These are phyloP conservation scores for Gopherus evgoodei DNA, from an alignment of 2,113 vertebrate genomes.

Conservation along the genomic window DNA sequence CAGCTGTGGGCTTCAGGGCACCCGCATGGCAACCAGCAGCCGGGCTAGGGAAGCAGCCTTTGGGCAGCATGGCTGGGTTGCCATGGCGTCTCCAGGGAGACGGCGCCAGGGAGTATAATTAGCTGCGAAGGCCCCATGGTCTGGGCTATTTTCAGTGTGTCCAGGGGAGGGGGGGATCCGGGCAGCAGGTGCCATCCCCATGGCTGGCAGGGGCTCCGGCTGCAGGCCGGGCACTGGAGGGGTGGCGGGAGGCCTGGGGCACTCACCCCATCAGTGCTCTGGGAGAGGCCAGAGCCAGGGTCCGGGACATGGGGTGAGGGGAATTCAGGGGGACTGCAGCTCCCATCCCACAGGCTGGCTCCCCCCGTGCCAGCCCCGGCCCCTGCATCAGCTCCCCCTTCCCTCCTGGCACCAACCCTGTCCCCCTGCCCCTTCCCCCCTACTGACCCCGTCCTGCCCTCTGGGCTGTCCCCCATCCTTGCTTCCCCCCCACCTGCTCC, in stretches of 20 bases:
- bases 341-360: too few species aligned
- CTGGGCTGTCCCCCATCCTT: too few species aligned
- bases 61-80: conserved; percentile 83
- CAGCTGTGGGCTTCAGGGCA: not conserved
- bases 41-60: conserved; percentile 31
- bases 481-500: not conserved
- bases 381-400: too few species aligned
- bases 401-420: too few species aligned
- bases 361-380: too few species aligned
- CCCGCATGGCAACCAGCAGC: fast-evolving
- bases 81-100: conserved; percentile 95
- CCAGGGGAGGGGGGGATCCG: conserved; percentile 9
- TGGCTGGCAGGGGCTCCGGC: not conserved
- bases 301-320: too few species aligned
- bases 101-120: conserved; percentile 84
- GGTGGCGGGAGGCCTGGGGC: not conserved
- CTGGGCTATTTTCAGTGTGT: conserved; percentile 45
- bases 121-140: conserved; percentile 79
- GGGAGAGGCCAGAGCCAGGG: too few species aligned
- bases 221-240: not conserved
- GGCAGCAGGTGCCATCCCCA: not conserved
- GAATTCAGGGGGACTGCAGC: too few species aligned
- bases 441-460: too few species aligned
- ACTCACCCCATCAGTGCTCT: not conserved
- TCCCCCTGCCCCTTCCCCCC: too few species aligned